phyloP scores from a whole-genome alignment of 2,797 vertebrate species.

The Uromys caudimaculatus region DNA sequence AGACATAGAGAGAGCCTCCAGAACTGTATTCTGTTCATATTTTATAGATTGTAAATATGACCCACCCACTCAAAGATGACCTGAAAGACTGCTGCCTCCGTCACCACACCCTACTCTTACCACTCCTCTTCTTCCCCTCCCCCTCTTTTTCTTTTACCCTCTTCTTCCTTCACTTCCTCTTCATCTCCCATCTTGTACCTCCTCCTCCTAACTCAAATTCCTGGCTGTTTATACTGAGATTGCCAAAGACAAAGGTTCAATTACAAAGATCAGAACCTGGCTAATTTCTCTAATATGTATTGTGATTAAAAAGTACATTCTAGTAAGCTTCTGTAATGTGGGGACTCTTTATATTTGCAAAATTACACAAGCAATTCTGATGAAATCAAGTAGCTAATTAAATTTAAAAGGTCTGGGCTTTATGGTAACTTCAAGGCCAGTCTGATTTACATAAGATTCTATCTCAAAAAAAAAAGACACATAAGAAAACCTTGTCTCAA shows the following conservation, averaged over 20 bases:
- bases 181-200: not conserved
- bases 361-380: not conserved
- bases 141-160: not conserved
- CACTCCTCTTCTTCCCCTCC: too few species aligned
- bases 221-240: not conserved
- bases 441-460: not conserved
- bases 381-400: not conserved
- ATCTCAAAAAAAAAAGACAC: not conserved
- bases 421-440: not conserved
- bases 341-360: not conserved
- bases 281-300: not conserved
- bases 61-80: not conserved
- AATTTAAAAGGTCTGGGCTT: not conserved
- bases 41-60: not conserved
- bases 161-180: not conserved
- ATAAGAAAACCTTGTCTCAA: not conserved
- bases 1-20: not conserved
- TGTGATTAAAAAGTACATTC: not conserved
- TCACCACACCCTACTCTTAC: not conserved
- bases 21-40: not conserved
- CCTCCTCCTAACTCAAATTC: not conserved
- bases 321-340: not conserved
- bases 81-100: not conserved
- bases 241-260: not conserved
- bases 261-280: not conserved